These are phyloP conservation scores for Lycocorax pyrrhopterus DNA, from an alignment of 2,113 vertebrate genomes.

Conservation along the genomic window DNA sequence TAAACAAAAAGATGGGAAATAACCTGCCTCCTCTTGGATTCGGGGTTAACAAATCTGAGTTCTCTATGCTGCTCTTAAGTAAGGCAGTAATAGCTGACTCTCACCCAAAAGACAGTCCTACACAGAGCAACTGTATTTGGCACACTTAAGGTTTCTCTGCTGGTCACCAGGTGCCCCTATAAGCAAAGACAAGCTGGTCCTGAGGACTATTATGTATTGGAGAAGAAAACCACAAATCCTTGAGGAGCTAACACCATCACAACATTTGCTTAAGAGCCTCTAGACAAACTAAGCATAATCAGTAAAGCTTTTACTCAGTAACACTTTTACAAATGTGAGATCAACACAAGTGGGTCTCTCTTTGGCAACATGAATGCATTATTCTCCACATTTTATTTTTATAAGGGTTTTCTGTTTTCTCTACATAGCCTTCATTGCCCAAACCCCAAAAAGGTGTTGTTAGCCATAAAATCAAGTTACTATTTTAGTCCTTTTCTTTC, in stretches of 20 bases:
- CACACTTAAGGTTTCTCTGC: background rate
- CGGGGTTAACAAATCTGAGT: background rate
- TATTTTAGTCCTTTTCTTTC: background rate
- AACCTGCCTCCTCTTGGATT: background rate
- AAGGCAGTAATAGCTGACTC: background rate
- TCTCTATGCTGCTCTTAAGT: background rate
- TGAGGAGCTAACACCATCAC: background rate
- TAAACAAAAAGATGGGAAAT: background rate
- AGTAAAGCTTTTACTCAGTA: background rate
- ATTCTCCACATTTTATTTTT: background rate
- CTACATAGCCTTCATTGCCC: background rate
- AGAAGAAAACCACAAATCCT: background rate
- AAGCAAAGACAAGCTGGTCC: background rate
- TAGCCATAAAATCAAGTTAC: background rate
- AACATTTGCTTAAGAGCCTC: background rate
- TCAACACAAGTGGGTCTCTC: background rate
- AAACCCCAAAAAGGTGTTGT: background rate
- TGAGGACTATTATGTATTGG: background rate
- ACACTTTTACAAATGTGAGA: background rate
- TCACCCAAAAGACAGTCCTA: background rate
- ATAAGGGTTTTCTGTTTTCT: rapidly evolving
- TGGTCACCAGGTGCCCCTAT: background rate
- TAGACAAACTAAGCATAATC: background rate
- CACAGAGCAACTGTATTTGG: background rate
- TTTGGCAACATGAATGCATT: background rate